phyloP scores from a whole-genome alignment of 1,140 invertebrate genomes.

The Caligus rogercresseyi region DNA sequence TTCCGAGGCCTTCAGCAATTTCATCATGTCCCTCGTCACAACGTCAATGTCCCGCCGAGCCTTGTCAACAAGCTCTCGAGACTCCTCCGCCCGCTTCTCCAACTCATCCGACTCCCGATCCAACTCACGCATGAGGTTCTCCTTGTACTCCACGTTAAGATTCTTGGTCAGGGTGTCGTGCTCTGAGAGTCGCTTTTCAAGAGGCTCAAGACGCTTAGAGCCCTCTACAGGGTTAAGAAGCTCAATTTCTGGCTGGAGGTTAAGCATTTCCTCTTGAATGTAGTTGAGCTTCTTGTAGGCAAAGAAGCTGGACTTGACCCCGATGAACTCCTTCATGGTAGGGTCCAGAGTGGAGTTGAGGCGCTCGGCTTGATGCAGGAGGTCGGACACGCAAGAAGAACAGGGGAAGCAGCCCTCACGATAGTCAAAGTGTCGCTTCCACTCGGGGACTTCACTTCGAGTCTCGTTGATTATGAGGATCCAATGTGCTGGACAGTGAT shows the following conservation, averaged over 20 bases:
- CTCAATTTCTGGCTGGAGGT: constrained; percentile 8
- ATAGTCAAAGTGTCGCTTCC: constrained; percentile 17
- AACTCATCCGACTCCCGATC: constrained; percentile 1
- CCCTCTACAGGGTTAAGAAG: constrained; percentile 14
- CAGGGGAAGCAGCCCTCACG: constrained; percentile 53
- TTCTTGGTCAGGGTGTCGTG: not conserved
- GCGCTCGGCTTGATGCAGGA: constrained; percentile 69
- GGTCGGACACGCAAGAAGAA: constrained; percentile 65
- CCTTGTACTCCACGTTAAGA: constrained; percentile 17
- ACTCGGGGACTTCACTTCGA: constrained; percentile 7
- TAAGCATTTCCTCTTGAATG: constrained; percentile 9
- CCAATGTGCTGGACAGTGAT: constrained; percentile 73
- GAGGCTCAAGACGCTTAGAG: constrained; percentile 3
- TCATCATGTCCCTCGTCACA: constrained; percentile 3
- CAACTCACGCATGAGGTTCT: constrained; percentile 5
- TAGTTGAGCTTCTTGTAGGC: constrained; percentile 21
- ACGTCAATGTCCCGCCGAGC: not conserved
- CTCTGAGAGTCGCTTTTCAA: constrained; percentile 9
- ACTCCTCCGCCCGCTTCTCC: not conserved
- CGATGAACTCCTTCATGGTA: constrained; percentile 47
- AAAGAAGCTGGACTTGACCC: constrained; percentile 16
- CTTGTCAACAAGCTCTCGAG: not conserved
- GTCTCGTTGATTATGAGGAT: constrained; percentile 27
- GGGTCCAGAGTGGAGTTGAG: constrained; percentile 43
- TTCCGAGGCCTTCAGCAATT: constrained; percentile 14